These are phyloP conservation scores for Prunella himalayana DNA, from an alignment of 2,113 vertebrate genomes.

Conservation along the genomic window DNA sequence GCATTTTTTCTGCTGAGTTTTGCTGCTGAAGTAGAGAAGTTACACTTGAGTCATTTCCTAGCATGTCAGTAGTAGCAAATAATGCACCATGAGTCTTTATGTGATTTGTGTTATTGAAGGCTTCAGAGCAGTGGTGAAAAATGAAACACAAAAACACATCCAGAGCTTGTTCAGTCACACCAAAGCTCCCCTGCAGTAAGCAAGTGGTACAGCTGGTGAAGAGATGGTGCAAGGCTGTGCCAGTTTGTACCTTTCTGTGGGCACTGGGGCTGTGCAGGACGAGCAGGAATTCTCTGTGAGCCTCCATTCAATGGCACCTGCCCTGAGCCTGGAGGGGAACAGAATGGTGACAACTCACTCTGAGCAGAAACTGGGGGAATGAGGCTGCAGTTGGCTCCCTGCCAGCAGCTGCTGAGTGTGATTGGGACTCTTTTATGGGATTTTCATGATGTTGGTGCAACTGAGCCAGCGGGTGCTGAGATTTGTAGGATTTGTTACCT, in stretches of 20 bases:
- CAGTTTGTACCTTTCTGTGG: not conserved
- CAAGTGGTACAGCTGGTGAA: not conserved
- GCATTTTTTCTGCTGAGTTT: not conserved
- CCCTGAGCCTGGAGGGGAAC: not conserved
- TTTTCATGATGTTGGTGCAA: not conserved
- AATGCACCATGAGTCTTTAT: not conserved
- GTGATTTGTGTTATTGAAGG: not conserved
- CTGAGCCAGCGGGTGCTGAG: not conserved
- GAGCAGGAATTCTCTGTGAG: not conserved
- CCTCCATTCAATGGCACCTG: not conserved
- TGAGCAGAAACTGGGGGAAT: not conserved
- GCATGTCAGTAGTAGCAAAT: not conserved
- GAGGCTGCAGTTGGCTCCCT: not conserved
- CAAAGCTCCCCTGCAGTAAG: accelerated
- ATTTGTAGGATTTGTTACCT: not conserved
- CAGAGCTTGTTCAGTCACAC: not conserved
- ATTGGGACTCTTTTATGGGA: not conserved
- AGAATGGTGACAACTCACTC: not conserved
- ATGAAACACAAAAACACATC: not conserved
- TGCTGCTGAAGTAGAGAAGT: not conserved
- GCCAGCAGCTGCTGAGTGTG: not conserved
- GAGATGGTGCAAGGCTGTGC: not conserved
- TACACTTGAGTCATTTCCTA: not conserved
- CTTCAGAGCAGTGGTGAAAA: not conserved
- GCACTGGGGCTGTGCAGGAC: not conserved